These are phyloP conservation scores for Agonopterix arenella DNA, from an alignment of 2,888 invertebrate species.

Conservation along the genomic window DNA sequence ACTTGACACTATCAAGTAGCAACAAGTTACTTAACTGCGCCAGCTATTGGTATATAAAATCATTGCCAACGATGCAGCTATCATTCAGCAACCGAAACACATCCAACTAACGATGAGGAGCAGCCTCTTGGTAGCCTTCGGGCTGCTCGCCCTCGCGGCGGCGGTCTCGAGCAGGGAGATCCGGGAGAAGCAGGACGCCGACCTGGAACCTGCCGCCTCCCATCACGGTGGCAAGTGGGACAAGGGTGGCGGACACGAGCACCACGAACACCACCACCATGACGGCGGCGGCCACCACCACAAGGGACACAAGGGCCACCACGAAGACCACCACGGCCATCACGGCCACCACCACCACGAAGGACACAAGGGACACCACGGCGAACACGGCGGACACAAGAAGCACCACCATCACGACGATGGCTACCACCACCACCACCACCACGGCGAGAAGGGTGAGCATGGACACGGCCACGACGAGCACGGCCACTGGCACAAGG, in stretches of 20 bases:
- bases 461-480: slow-evolving; percentile 74
- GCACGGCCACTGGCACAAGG: slow-evolving; percentile 85
- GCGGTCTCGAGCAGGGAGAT: slow-evolving; percentile 66
- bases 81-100: slow-evolving; percentile 50
- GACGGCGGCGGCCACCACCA: slow-evolving; percentile 80
- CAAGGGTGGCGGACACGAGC: slow-evolving; percentile 65
- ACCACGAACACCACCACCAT: slow-evolving; percentile 79
- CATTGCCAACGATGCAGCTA: slow-evolving; percentile 40
- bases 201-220: slow-evolving; percentile 72
- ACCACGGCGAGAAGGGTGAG: slow-evolving; percentile 80
- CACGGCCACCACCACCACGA: slow-evolving; percentile 84
- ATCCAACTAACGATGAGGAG: slow-evolving; percentile 51
- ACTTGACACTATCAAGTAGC: slow-evolving; percentile 44
- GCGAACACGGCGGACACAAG: slow-evolving; percentile 79
- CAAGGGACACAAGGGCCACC: slow-evolving; percentile 82
- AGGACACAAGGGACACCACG: slow-evolving; percentile 77
- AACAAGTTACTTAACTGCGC: slow-evolving; percentile 47
- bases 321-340: slow-evolving; percentile 80
- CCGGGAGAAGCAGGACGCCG: slow-evolving; percentile 62
- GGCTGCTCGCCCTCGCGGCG: slow-evolving; percentile 69
- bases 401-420: slow-evolving; percentile 80
- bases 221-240: slow-evolving; percentile 34
- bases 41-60: slow-evolving; percentile 58
- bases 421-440: slow-evolving; percentile 79
- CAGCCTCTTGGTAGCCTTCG: slow-evolving; percentile 45